These are phyloP conservation scores for Acanthopagrus latus DNA, from an alignment of 2,797 vertebrate genomes.

Conservation along the genomic window DNA sequence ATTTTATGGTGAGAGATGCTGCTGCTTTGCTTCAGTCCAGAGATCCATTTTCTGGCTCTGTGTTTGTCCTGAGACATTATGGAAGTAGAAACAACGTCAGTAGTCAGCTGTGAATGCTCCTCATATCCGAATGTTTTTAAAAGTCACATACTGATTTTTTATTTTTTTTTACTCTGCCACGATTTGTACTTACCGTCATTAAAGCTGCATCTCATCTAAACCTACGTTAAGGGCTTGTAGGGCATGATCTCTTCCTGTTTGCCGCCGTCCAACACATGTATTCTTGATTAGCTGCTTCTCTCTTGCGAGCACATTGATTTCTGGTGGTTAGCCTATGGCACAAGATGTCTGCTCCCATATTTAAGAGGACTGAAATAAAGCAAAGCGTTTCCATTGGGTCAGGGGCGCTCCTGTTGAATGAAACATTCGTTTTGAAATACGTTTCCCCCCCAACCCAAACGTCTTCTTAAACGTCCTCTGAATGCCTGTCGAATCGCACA, in stretches of 20 bases:
- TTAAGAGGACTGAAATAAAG: neutral
- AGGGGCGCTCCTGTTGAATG: neutral
- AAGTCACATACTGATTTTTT: neutral
- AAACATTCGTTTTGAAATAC: neutral
- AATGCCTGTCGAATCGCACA: constrained; percentile 23
- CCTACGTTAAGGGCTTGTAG: neutral
- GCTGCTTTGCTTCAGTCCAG: no score
- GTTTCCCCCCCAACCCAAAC: neutral
- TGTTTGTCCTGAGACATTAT: no score
- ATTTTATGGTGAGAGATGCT: no score
- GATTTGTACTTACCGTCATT: neutral
- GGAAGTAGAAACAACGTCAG: no score
- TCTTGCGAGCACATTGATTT: constrained; percentile 1
- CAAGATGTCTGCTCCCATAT: neutral
- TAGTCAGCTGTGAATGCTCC: neutral
- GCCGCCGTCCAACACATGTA: neutral
- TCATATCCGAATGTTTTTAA: neutral
- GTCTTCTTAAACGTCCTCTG: neutral
- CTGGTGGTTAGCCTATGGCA: neutral
- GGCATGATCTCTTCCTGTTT: neutral
- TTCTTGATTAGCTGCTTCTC: neutral
- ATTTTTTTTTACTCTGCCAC: neutral
- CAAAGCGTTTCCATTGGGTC: neutral
- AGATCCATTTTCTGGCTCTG: no score
- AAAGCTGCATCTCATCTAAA: neutral